Evolutionary conservation across 2,113 vertebrate genomes (phyloP).

Genomic region (Varanus komodoensis): DNA sequence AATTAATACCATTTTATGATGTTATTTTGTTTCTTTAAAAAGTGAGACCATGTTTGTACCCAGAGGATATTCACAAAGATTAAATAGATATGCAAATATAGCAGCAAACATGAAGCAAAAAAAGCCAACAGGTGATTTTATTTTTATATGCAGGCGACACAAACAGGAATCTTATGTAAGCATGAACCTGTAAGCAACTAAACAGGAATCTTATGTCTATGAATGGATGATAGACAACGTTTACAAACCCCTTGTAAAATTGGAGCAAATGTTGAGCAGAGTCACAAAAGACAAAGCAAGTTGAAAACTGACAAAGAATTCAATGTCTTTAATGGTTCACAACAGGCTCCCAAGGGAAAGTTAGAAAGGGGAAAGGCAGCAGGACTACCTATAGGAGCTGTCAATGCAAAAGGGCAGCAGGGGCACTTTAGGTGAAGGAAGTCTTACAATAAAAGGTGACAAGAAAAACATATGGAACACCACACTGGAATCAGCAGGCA

Average conservation of each 20-base stretch:
- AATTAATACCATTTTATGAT: slow-evolving; percentile 19
- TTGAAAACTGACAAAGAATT: slow-evolving; percentile 24
- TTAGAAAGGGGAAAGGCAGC: slow-evolving; percentile 27
- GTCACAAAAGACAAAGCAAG: slow-evolving; percentile 17
- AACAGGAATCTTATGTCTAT: background rate
- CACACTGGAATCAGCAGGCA: slow-evolving; percentile 30
- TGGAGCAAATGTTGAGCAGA: background rate
- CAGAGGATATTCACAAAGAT: slow-evolving; percentile 7
- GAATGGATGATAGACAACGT: background rate
- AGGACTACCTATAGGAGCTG: slow-evolving; percentile 25
- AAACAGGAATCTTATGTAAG: no score
- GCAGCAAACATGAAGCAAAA: slow-evolving; percentile 8
- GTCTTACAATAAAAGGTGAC: slow-evolving; percentile 31
- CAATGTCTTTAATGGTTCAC: background rate
- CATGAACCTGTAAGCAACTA: background rate
- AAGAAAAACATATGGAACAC: slow-evolving; percentile 13
- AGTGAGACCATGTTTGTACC: background rate
- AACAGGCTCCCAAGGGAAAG: slow-evolving; percentile 17
- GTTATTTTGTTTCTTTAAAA: slow-evolving; percentile 19
- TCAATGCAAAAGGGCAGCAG: background rate
- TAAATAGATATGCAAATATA: background rate
- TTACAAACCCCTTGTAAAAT: background rate
- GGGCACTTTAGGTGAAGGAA: background rate
- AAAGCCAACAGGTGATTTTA: background rate
- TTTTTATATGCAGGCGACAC: background rate